phyloP scores from a whole-genome alignment of 2,113 vertebrate species.

The Heptranchias perlo region DNA sequence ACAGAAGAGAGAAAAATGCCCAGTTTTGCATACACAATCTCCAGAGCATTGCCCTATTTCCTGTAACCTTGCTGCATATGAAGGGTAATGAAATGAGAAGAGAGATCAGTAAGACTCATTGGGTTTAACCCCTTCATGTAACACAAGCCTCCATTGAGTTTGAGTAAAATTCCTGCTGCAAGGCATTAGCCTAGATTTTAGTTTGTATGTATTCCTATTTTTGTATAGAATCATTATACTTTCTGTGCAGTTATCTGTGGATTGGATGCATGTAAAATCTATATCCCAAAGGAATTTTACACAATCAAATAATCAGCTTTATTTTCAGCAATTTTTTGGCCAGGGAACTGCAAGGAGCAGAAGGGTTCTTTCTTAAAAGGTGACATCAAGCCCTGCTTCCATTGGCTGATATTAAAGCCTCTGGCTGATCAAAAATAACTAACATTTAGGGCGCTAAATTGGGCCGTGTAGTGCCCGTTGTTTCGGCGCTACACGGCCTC shows the following conservation, averaged over 20 bases:
- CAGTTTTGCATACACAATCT: neutral
- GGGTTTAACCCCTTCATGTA: neutral
- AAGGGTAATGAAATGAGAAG: slow-evolving; percentile 24
- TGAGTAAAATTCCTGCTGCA: neutral
- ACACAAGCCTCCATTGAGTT: neutral
- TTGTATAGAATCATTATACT: neutral
- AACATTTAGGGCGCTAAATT: neutral
- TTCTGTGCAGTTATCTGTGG: neutral
- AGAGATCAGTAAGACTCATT: neutral
- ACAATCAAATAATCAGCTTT: neutral
- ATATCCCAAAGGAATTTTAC: neutral
- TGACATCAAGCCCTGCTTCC: too few species aligned
- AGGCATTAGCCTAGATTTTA: neutral
- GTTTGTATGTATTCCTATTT: neutral
- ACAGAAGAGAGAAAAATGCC: neutral
- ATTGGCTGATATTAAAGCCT: too few species aligned
- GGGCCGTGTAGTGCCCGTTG: too few species aligned
- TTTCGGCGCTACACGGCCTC: too few species aligned
- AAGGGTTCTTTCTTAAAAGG: too few species aligned
- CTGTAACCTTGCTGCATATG: neutral
- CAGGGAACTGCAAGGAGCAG: neutral
- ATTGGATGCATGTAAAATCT: neutral
- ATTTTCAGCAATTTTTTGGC: neutral
- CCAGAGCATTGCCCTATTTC: slow-evolving; percentile 24
- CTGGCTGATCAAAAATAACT: neutral